Evolutionary conservation across 2,113 vertebrate genomes (phyloP).

Genomic region (Chelonoidis abingdonii): DNA sequence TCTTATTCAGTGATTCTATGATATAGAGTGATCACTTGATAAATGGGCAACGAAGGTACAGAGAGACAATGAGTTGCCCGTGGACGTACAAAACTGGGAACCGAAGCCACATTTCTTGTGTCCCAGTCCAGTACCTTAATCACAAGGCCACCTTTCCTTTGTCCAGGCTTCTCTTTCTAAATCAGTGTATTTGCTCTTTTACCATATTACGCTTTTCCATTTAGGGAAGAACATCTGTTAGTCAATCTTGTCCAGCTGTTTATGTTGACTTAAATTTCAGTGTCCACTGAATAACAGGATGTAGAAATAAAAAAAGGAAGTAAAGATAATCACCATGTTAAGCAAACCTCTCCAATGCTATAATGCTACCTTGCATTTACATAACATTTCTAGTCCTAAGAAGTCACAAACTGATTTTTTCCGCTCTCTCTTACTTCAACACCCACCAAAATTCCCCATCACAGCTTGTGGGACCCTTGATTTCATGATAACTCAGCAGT

Average conservation of each 20-base stretch:
- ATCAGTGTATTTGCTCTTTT: not conserved
- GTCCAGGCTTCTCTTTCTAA: not conserved
- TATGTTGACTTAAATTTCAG: not conserved
- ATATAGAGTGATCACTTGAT: not conserved
- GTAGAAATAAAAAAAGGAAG: not conserved
- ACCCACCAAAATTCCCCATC: not conserved
- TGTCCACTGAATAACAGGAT: not conserved
- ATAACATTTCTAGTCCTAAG: not conserved
- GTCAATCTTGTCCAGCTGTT: not conserved
- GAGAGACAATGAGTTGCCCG: not conserved
- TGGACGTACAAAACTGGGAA: not conserved
- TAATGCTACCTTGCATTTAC: accelerated
- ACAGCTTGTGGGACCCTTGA: not conserved
- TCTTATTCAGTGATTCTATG: too few relatives aligned
- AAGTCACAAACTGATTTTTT: not conserved
- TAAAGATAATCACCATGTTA: not conserved
- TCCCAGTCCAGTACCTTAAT: not conserved
- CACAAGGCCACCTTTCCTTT: not conserved
- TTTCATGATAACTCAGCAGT: not conserved
- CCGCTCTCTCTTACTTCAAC: not conserved
- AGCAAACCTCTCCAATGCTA: not conserved
- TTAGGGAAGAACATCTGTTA: not conserved
- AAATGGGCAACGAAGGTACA: not conserved
- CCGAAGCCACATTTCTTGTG: not conserved
- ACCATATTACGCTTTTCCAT: accelerated